Percentiles rank a stretch among this genome's conserved stretches.
Conservation (phyloP, 2,797 vertebrate genomes). For the Petrocephalus schoutedeni region DNA sequence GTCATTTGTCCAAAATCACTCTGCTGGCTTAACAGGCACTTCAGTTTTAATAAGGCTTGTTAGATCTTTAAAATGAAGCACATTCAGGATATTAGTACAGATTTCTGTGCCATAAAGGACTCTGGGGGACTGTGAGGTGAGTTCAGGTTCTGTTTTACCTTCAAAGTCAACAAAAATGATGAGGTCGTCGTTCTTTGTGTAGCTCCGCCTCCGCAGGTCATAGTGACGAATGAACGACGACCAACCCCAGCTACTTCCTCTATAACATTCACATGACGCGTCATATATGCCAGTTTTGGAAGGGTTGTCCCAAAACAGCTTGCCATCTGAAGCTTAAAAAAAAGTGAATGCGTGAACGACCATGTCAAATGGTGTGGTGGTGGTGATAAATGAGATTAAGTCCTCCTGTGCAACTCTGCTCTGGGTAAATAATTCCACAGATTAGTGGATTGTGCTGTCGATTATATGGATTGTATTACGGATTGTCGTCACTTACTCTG, state of each 20-base stretch:
- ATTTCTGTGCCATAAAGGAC: not conserved
- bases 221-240: slow-evolving; percentile 66
- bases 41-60: slow-evolving; percentile 54
- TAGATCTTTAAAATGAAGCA: slow-evolving; percentile 47
- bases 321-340: slow-evolving; percentile 12
- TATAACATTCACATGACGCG: slow-evolving; percentile 52
- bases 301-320: slow-evolving; percentile 68
- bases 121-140: not conserved
- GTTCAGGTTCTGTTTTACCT: slow-evolving; percentile 54
- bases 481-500: slow-evolving; percentile 37
- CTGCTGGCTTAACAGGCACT: slow-evolving; percentile 45
- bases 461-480: not conserved
- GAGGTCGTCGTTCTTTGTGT: slow-evolving; percentile 79
- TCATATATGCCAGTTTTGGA: slow-evolving; percentile 55
- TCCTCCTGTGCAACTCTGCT: not conserved
- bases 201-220: slow-evolving; percentile 64
- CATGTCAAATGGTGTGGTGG: not conserved
- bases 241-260: slow-evolving; percentile 58
- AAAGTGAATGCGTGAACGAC: not conserved
- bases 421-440: not conserved
- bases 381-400: not conserved
- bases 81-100: not conserved
- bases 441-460: not conserved
- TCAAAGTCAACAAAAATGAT: slow-evolving; percentile 78
- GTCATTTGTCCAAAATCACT: not conserved